These are phyloP conservation scores for Psettodes erumei DNA, from an alignment of 2,113 vertebrate genomes.

Conservation along the genomic window DNA sequence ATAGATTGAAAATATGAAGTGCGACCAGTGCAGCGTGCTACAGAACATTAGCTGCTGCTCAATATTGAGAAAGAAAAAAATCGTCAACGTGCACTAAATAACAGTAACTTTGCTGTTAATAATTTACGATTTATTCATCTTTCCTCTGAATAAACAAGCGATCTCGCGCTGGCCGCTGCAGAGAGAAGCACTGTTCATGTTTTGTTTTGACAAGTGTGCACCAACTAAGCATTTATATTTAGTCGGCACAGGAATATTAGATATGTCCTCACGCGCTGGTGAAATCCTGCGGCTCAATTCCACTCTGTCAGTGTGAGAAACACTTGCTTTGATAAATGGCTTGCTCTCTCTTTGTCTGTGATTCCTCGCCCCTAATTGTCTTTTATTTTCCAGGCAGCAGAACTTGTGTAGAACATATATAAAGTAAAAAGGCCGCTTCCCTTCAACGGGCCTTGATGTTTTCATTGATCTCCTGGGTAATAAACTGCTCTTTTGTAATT, in stretches of 20 bases:
- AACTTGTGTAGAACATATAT: constrained; percentile 49
- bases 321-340: constrained; percentile 38
- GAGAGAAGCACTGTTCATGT: constrained; percentile 3
- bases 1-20: not conserved
- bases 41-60: not conserved
- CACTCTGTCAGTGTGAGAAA: constrained; percentile 26
- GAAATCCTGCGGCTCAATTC: constrained; percentile 29
- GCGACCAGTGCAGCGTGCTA: not conserved
- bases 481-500: constrained; percentile 80
- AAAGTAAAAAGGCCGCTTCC: constrained; percentile 57
- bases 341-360: constrained; percentile 14
- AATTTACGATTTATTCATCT: constrained; percentile 15
- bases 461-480: constrained; percentile 80
- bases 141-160: constrained; percentile 15
- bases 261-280: constrained; percentile 14
- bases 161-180: not conserved
- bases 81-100: not conserved
- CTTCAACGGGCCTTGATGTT: constrained; percentile 72
- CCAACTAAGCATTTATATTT: constrained; percentile 29
- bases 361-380: constrained; percentile 54
- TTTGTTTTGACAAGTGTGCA: constrained; percentile 7
- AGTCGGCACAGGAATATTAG: constrained; percentile 11
- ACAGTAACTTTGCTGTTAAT: not conserved
- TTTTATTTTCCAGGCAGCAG: constrained; percentile 61
- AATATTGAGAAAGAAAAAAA: not conserved